A percentile compares a stretch with the other conserved stretches of the same genome.
phyloP scores from a whole-genome alignment of 1,140 invertebrate genomes.

The Acromyrmex charruanus region DNA sequence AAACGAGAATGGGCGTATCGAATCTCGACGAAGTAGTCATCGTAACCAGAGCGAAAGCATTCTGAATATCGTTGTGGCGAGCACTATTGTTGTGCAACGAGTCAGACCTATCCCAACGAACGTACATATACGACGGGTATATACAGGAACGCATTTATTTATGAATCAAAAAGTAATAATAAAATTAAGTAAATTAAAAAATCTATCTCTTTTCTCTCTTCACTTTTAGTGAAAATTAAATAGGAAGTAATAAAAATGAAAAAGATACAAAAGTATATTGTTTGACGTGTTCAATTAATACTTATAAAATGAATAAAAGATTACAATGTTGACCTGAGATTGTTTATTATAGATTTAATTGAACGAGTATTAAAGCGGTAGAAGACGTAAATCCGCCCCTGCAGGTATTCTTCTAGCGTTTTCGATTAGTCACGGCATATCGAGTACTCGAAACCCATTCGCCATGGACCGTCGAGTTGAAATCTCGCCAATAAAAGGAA shows the following conservation, averaged over 20 bases:
- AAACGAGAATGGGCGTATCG: constrained; percentile 69
- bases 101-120: constrained; percentile 76
- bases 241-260: background rate
- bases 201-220: background rate
- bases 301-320: background rate
- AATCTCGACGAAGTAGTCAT: constrained; percentile 60
- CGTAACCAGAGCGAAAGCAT: constrained; percentile 67
- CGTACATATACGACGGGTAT: constrained; percentile 15
- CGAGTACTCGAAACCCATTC: constrained; percentile 74
- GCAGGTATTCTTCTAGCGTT: constrained; percentile 62
- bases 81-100: constrained; percentile 59
- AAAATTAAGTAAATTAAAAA: background rate
- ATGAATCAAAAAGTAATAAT: background rate
- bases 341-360: background rate
- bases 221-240: background rate
- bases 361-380: background rate
- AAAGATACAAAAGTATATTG: background rate
- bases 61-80: constrained; percentile 61
- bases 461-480: constrained; percentile 74
- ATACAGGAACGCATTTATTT: constrained; percentile 27
- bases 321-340: background rate
- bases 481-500: constrained; percentile 51
- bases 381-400: constrained; percentile 49
- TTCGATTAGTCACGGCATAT: constrained; percentile 78
- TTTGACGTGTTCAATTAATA: background rate